Base-by-base conservation (phyloP, 2,797 vertebrate genomes). In the Alosa sapidissima region DNA sequence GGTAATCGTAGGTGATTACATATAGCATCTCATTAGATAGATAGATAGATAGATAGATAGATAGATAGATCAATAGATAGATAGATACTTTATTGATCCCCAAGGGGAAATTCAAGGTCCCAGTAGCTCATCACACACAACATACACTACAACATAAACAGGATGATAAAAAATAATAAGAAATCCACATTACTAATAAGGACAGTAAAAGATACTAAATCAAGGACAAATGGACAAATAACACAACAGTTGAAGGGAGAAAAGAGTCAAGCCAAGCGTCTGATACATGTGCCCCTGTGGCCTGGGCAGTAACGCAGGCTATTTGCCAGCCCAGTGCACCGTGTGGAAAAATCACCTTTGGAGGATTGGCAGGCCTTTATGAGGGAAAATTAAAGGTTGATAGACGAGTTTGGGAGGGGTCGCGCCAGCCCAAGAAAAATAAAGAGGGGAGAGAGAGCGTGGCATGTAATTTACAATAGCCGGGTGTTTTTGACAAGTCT, bases 401-500 rank as follows among this genome's bases (percentile, higher is more conserved):
- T 78, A 78, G 72, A 78, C 36, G 36, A 47, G 72, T 47, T 14
- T 75, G 72, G 54, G 55, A 28, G 72, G 82, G 81, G 13, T 82
- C 55, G 48, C 86, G 60, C 75, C 78, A 81, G 51, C 75, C 45
- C 33, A 72, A 85, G 84, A 68, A 84, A 83, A 84, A 91, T 89
- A 88, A 78, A 78, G 72, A 4, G 41, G 19, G 72, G 72, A 78
- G 41, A 19, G 68, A 72, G 82, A 41, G 58, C 28, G 11, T 47
- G 54, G 85, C 86, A 87, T 87, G 83, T 91, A 90, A 88, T 87
- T 78, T 45, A 89, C 88, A 85, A 84, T 81, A 85, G 86, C 11
- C 5, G 88, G 84, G 88, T 88, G 90, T 91, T 91, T 92, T 87
- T 89, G 88, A 91, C 87, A 87, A 84, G 92, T 89, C 89, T 85